Base-by-base conservation (phyloP, 2,113 vertebrate genomes). In the Mastomys coucha region DNA sequence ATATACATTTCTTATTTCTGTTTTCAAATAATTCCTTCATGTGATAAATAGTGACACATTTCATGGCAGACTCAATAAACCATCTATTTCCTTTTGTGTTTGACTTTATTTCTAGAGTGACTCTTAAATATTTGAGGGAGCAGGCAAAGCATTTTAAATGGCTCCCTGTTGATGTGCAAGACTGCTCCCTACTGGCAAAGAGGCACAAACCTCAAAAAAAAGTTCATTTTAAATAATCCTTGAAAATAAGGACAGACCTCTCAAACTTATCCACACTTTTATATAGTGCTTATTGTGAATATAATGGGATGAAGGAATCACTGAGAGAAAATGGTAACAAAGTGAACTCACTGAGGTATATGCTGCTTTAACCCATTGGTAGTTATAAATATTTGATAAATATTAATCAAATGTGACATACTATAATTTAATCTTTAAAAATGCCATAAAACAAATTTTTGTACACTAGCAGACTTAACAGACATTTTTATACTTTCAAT, bases 161-260 rank as follows among this genome's bases (percentile, higher is more conserved):
- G 85, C 39, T 94, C 76, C 73, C 96, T 96, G 70, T 7, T 85
- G 70, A 88, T 96, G 95, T 97, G 97, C 98, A 97, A 96, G 89
- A 98, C 96, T 98, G 99, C 98, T 98, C 98, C 98, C 99, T 99
- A 94, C 98, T 98, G 99, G 98, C 97, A 96, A 90, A 97, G 88
- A 75, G 89, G 82, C 36, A 90, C 24, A 60, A 39, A 26, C 11
- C 28, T 1, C 60, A 63, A 67, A 58, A 70, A 45, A 45, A 31
- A 69, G 33, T 58, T 14, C 16, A 24, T 73, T 91, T 51, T 70
- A 63, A 94, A 10, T 67, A 76, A 56, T 70, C 56, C 33, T 91
- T 82, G 42, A 70, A 93, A 82, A 92, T 10, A 9, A 76, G 51
- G 1, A 2, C 78, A 10, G 22, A 49, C 63, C 36, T 36, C 33